Evolutionary conservation across 2,797 vertebrate species (phyloP), one percentile per base, ranked within the genome.

Genomic region (Parotocinclus haroldoi): DNA sequence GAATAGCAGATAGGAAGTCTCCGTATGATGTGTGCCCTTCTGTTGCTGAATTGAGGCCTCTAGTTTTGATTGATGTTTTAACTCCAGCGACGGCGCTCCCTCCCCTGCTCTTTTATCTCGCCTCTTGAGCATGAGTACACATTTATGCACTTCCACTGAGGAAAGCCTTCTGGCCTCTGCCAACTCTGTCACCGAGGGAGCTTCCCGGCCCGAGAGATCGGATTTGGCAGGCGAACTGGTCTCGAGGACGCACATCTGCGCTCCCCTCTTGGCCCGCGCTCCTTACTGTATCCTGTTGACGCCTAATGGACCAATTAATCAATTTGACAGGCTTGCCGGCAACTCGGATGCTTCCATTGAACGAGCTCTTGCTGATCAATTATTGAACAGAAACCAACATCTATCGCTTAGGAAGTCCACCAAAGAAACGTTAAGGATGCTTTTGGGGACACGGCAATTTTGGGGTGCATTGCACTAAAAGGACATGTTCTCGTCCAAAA

Each of bases 401-500:
- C 40, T 63, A 64, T 58, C 50, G 62, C 54, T 58, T 54, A 55
- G 42, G 61, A 49, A 27, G 4, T n/a, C 51, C 48, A 12, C 36
- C 8, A 1, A 45, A 27, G 27, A 27, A 27, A 27, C 5, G 27
- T 5, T 27, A 5, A 27, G 27, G 27, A 27, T 27, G 27, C 27
- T 40, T 57, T 27, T 45, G 51, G 40, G 4, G 55, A 51, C 59
- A 39, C 46, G 61, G 38, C 42, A 52, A 55, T 66, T 10, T 16
- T 44, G 39, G 78, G 71, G 78, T 9, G 74, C 56, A 57, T 66
- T 74, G 78, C 80, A 84, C 84, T 86, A 88, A 85, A 84, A 87
- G 84, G 81, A 77, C 81, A 63, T 84, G 82, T 83, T 84, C 82
- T 81, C 79, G 76, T 10, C 74, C 77, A 90, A 88, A 89, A 82